Evolutionary conservation across 2,888 invertebrate species (phyloP), one percentile per base, ranked within the genome.

Genomic region (Phytoseiulus persimilis): DNA sequence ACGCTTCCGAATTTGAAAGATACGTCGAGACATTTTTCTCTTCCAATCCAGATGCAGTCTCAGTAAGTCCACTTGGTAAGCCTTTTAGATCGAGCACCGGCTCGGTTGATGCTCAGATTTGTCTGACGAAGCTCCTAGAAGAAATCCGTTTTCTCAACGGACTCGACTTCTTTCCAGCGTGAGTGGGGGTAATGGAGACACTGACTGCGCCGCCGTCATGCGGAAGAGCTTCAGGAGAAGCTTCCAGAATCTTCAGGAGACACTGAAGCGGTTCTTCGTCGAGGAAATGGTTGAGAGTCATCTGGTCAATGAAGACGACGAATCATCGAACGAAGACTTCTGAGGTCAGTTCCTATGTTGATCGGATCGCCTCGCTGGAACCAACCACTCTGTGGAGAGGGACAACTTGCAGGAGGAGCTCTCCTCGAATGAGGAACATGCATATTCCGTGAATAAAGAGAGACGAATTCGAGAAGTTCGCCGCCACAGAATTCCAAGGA

Each of bases 211-310:
- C 28, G 33, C 32, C 0, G 87, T 32, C 32, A 87, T 87, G 87
- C 11, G 45, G 87, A 39, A 28, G n/a, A 45, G 39, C 39, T 87
- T 87, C 32, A 33, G n/a, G 33, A 45, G 39, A 23, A 87, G 87
- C 18, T 87, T 87, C 33, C 32, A 39, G 28, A 45, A 87, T 6
- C 87, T 87, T 39, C 87, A 87, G 33, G 87, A 87, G 28, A 87
- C 87, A 0, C 33, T 87, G n/a, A 32, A 5, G 87, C 11, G 45
- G 33, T 87, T 87, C 87, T 87, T 87, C 87, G 45, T 45, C 33
- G 45, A 33, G 28, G 87, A 87, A n/a, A 87, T 87, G 87, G 45
- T 33, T n/a, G 87, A 87, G 14, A 45, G 45, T n/a, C 39, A 87
- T n/a, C 87, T 87, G 32, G 2, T 65, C 9, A 28, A 65, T 18